Percentiles rank a stretch among this genome's conserved stretches.
Conservation (phyloP, 2,113 vertebrate genomes). For the Urocolius indicus region DNA sequence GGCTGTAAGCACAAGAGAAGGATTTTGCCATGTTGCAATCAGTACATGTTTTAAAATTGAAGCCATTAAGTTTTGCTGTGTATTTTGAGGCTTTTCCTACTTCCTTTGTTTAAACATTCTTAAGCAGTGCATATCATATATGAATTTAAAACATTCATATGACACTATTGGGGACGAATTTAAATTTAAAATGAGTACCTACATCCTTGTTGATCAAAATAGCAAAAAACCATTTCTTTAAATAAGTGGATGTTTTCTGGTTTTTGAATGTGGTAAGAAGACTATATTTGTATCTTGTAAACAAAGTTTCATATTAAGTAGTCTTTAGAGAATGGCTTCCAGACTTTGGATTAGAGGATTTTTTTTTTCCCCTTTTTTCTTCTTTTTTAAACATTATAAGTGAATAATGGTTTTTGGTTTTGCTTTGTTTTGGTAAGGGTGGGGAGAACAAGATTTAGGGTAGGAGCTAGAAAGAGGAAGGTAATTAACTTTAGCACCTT, state of each 20-base stretch:
- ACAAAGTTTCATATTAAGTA: constrained; percentile 67
- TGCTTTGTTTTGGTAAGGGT: constrained; percentile 46
- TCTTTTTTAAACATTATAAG: not conserved
- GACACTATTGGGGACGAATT: constrained; percentile 17
- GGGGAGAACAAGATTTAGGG: not conserved
- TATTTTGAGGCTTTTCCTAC: constrained; percentile 65
- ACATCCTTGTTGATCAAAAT: constrained; percentile 39
- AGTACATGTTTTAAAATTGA: constrained; percentile 36
- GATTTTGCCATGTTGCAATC: constrained; percentile 52
- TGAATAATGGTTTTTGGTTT: not conserved
- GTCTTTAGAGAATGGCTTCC: constrained; percentile 62
- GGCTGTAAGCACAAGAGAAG: constrained; percentile 41
- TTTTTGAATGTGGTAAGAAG: constrained; percentile 62
- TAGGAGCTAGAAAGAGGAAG: constrained; percentile 7
- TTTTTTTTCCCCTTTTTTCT: not conserved
- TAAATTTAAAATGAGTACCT: constrained; percentile 52
- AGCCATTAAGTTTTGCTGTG: constrained; percentile 61
- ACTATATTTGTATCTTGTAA: constrained; percentile 58
- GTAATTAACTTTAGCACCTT: constrained; percentile 63
- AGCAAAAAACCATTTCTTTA: constrained; percentile 56
- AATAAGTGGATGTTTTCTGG: constrained; percentile 64
- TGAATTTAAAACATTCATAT: constrained; percentile 45
- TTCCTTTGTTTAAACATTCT: constrained; percentile 69
- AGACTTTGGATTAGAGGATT: constrained; percentile 27
- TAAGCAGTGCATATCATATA: constrained; percentile 45